These are phyloP conservation scores for Brachionus rubens DNA, from an alignment of 1,140 invertebrate genomes.

Conservation along the genomic window DNA sequence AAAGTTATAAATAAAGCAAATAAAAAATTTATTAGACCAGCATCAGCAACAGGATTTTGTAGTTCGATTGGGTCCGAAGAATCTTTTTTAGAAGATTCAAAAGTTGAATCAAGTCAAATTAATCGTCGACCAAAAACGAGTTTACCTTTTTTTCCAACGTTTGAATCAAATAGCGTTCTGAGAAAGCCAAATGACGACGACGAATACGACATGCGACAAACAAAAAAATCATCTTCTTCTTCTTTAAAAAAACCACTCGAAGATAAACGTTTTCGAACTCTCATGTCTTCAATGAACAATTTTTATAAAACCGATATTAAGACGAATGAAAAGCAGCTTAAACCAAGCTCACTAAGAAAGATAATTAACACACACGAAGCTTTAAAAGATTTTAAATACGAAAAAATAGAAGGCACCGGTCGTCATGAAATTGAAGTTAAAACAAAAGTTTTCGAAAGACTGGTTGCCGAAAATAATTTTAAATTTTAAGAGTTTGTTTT, in stretches of 20 bases:
- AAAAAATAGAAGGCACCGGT: background rate
- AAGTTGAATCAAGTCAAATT: background rate
- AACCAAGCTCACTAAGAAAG: background rate
- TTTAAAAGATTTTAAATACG: slow-evolving; percentile 7
- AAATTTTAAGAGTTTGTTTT: too few relatives aligned
- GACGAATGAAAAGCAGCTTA: background rate
- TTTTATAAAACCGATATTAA: background rate
- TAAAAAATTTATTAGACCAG: background rate
- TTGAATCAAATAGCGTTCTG: background rate
- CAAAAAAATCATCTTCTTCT: too few relatives aligned
- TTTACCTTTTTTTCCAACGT: background rate
- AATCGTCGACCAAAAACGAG: background rate
- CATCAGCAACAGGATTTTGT: background rate
- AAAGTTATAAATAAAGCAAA: background rate
- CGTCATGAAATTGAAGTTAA: background rate
- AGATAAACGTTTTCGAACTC: background rate
- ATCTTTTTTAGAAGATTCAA: background rate
- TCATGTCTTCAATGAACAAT: slow-evolving; percentile 15
- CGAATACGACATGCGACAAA: background rate
- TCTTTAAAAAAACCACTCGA: background rate
- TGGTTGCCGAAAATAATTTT: background rate
- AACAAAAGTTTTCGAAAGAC: background rate
- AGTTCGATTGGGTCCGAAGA: background rate
- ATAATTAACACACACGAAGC: background rate
- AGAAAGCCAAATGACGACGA: background rate